Conservation (phyloP, 2,797 vertebrate genomes). For the Danio albolineatus region DNA sequence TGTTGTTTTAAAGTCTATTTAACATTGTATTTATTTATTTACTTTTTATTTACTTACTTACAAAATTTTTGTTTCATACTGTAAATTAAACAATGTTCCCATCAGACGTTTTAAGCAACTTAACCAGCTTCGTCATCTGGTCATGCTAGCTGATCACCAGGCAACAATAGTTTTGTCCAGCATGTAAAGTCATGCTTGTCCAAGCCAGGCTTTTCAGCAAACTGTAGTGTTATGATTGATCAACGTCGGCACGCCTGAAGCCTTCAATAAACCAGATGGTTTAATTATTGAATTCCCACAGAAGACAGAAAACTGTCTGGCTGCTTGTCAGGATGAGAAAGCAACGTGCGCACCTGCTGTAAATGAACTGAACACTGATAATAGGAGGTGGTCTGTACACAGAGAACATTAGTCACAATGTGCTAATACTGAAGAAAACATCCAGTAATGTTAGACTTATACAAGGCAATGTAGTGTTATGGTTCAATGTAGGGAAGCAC, state of each 20-base stretch:
- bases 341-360: constrained; percentile 22
- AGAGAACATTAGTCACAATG: background rate
- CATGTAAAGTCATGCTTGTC: constrained; percentile 4
- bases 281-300: constrained; percentile 18
- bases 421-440: background rate
- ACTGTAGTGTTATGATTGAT: constrained; percentile 6
- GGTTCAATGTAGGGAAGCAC: background rate
- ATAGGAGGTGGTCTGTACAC: background rate
- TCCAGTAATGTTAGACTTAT: background rate
- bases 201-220: background rate
- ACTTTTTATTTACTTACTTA: no score
- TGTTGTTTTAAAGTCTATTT: no score
- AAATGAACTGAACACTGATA: constrained; percentile 12
- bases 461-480: background rate
- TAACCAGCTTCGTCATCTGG: background rate
- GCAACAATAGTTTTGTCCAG: background rate
- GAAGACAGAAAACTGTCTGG: constrained; percentile 9
- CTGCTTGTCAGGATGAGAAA: constrained; percentile 20
- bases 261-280: constrained; percentile 33
- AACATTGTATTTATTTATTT: no score
- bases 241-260: background rate
- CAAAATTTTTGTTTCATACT: no score
- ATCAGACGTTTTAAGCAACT: background rate
- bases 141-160: background rate
- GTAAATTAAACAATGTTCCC: background rate